Evolutionary conservation across 2,797 vertebrate genomes (phyloP).

Genomic region (Garrulus glandarius): DNA sequence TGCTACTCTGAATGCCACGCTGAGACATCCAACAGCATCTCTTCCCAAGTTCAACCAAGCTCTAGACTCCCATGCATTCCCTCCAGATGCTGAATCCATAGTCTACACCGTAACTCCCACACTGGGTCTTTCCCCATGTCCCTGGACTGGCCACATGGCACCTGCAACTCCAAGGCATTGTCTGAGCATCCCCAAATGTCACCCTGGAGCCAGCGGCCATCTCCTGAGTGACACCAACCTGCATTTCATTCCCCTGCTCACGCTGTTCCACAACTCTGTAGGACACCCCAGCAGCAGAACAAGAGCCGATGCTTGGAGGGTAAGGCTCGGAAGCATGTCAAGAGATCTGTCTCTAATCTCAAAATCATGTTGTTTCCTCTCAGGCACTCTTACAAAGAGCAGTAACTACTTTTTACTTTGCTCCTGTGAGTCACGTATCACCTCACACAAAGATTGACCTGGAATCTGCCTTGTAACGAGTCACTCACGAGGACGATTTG

Average conservation of each 20-base stretch:
- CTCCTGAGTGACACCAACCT: neutral
- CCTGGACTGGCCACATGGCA: accelerated
- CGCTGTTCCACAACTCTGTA: neutral
- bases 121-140: accelerated
- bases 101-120: accelerated
- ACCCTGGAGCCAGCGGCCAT: neutral
- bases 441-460: constrained; percentile 43
- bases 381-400: neutral
- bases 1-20: neutral
- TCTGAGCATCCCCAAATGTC: neutral
- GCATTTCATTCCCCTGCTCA: neutral
- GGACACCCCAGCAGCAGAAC: neutral
- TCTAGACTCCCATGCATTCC: neutral
- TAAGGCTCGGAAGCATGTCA: neutral
- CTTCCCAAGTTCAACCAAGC: neutral
- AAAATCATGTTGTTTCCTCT: constrained; percentile 8
- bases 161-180: neutral
- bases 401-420: neutral
- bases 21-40: accelerated
- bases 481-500: constrained; percentile 13
- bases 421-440: constrained; percentile 41
- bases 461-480: constrained; percentile 54
- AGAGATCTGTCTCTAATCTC: neutral
- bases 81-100: neutral
- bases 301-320: neutral